These are phyloP conservation scores for Nothocercus julius DNA, from an alignment of 2,113 vertebrate genomes.

Conservation along the genomic window DNA sequence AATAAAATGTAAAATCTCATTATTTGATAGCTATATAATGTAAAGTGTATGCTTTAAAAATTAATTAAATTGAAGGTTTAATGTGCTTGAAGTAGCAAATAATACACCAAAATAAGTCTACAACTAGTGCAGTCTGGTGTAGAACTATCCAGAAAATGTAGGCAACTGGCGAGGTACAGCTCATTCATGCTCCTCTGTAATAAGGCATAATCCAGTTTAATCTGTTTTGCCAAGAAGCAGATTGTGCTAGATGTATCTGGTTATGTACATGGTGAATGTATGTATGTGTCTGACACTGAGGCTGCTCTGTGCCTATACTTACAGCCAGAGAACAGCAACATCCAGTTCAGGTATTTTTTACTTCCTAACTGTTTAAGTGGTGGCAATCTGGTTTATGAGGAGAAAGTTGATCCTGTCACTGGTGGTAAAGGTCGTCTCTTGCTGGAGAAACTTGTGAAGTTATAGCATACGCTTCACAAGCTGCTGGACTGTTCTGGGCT, in stretches of 20 bases:
- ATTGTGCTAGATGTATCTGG: not conserved
- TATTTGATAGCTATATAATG: not conserved
- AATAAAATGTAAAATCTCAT: not conserved
- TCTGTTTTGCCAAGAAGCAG: not conserved
- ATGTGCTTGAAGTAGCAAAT: not conserved
- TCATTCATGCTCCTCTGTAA: not conserved
- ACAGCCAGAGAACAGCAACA: not conserved
- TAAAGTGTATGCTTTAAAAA: not conserved
- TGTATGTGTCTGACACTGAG: not conserved
- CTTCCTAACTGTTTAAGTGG: not conserved
- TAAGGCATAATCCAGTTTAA: not conserved
- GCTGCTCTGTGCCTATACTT: not conserved
- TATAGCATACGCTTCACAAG: not conserved
- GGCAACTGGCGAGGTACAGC: not conserved
- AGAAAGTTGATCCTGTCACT: not conserved
- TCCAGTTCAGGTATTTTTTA: accelerated
- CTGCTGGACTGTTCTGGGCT: not conserved
- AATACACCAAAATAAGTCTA: not conserved
- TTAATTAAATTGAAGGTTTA: not conserved
- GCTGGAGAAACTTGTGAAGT: not conserved
- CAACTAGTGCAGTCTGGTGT: not conserved
- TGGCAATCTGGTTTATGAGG: not conserved
- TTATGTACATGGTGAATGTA: not conserved
- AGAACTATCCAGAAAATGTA: not conserved
- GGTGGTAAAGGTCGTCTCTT: not conserved